These are phyloP conservation scores for Origma solitaria DNA, from an alignment of 2,113 vertebrate species.

Conservation along the genomic window DNA sequence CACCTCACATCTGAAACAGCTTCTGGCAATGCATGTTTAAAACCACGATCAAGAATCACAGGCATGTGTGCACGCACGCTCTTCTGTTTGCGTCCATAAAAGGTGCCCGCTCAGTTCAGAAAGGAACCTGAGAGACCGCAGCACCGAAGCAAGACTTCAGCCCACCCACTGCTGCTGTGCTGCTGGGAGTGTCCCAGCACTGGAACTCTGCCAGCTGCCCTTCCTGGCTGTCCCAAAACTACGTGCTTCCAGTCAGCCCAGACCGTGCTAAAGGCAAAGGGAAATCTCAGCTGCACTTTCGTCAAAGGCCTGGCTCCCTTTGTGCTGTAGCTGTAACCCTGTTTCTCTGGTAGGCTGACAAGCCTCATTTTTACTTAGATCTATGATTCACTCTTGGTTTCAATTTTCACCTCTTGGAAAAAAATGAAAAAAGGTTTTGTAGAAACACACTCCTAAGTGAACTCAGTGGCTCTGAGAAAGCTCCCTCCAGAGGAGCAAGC, in stretches of 20 bases:
- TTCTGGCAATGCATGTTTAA: not conserved
- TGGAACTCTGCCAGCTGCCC: not conserved
- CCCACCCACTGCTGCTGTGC: not conserved
- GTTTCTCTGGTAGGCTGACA: not conserved
- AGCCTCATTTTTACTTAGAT: not conserved
- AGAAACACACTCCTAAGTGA: not conserved
- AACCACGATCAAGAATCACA: not conserved
- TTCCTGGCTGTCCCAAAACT: not conserved
- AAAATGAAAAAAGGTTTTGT: not conserved
- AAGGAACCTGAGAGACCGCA: rapidly evolving
- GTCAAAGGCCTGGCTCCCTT: not conserved
- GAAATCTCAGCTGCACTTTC: conserved; percentile 37
- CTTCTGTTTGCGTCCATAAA: not conserved
- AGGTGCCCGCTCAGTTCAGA: not conserved
- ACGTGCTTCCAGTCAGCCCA: not conserved
- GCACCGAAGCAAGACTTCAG: not conserved
- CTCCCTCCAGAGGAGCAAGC: conserved; percentile 44
- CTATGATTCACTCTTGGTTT: not conserved
- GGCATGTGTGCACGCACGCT: rapidly evolving
- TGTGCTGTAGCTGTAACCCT: not conserved
- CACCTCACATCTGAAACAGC: not conserved
- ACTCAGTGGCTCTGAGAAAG: not conserved
- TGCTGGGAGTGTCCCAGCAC: rapidly evolving
- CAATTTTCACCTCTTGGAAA: not conserved
- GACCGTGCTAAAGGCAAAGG: rapidly evolving